A percentile compares a stretch with the other conserved stretches of the same genome.
phyloP scores from a whole-genome alignment of 2,888 invertebrate genomes.

The Junonia oenone region DNA sequence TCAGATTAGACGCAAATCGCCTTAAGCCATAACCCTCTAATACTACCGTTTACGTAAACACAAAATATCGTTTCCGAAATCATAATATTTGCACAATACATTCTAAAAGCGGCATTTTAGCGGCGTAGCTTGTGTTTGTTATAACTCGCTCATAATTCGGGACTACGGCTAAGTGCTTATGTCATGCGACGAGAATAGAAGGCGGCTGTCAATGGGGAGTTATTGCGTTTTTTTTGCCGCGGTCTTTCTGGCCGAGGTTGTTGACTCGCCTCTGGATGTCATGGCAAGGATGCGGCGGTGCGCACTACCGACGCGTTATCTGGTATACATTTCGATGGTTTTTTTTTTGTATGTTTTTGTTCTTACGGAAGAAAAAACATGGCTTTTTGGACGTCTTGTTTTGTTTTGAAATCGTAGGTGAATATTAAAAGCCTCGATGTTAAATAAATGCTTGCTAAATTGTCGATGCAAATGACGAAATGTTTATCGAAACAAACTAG shows the following conservation, averaged over 20 bases:
- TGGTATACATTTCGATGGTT: background rate
- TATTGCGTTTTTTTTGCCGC: constrained; percentile 56
- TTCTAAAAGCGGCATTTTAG: constrained; percentile 22
- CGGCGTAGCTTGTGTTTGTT: constrained; percentile 12
- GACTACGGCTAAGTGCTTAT: constrained; percentile 45
- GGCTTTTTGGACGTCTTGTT: too few species aligned
- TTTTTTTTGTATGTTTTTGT: background rate
- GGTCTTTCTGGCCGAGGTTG: constrained; percentile 54
- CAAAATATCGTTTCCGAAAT: background rate
- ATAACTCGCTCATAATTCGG: constrained; percentile 31
- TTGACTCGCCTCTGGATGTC: constrained; percentile 73
- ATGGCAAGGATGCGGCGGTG: constrained; percentile 56
- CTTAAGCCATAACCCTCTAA: background rate
- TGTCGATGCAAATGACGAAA: too few species aligned
- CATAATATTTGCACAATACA: constrained; percentile 3
- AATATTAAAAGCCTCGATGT: too few species aligned
- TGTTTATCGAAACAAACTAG: too few species aligned
- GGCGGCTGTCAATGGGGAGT: constrained; percentile 61
- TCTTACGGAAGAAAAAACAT: too few species aligned
- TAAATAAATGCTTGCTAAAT: too few species aligned
- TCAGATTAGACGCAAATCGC: background rate
- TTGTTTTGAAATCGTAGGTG: too few species aligned
- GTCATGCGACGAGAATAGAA: constrained; percentile 67
- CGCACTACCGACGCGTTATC: constrained; percentile 3
- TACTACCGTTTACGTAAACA: background rate